Conservation (phyloP, 2,113 vertebrate species). For the Paracanthobrama guichenoti region DNA sequence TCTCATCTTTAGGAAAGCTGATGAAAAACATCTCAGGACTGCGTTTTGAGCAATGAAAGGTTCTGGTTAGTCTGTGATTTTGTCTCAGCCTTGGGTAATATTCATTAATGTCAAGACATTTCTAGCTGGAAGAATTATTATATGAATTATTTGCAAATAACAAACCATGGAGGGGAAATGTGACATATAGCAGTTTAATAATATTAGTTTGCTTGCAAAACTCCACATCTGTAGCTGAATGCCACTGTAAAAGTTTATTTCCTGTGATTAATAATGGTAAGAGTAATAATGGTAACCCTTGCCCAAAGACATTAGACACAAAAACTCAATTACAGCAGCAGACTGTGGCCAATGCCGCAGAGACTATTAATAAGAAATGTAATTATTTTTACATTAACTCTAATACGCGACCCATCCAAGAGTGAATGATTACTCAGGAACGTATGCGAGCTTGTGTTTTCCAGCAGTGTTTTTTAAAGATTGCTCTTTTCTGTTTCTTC, state of each 20-base stretch:
- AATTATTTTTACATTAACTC: constrained; percentile 61
- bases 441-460: constrained; percentile 10
- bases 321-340: constrained; percentile 50
- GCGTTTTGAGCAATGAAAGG: background rate
- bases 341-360: constrained; percentile 42
- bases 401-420: constrained; percentile 41
- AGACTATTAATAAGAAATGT: constrained; percentile 60
- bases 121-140: constrained; percentile 24
- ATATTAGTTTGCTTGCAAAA: background rate
- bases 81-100: constrained; percentile 29
- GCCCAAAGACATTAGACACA: constrained; percentile 46
- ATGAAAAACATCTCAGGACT: background rate
- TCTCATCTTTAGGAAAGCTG: no score
- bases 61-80: background rate
- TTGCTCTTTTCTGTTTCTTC: background rate
- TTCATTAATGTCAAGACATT: constrained; percentile 27
- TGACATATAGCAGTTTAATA: constrained; percentile 20
- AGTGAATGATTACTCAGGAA: constrained; percentile 38
- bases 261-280: constrained; percentile 45
- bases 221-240: background rate
- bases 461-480: background rate
- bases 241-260: constrained; percentile 46
- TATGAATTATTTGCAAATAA: constrained; percentile 33
- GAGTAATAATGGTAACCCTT: constrained; percentile 52
- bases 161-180: background rate